Evolutionary conservation across 2,113 vertebrate genomes (phyloP), one percentile per base, ranked within the genome.

Genomic region (Edolisoma coerulescens): DNA sequence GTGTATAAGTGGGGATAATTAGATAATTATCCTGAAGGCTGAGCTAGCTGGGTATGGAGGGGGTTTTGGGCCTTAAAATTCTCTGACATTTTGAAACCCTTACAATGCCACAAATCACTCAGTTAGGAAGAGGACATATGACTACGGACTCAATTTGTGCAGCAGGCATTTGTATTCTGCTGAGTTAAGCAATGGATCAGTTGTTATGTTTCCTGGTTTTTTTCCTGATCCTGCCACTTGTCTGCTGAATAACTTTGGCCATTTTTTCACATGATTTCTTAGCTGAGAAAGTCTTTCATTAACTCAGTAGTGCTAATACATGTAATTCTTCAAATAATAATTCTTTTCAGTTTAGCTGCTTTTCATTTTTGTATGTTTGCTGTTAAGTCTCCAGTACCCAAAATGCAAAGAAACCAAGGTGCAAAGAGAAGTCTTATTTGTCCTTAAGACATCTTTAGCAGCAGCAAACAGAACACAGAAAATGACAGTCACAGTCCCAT

Each of bases 381-480:
- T 64, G 11, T 69, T 76, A 78, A 37, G 15, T 47, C 37, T 60
- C 10, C 17, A 76, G 11, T 33, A 56, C 7, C 11, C 44, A 85
- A 80, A 71, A 70, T 30, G 18, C 56, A 80, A 82, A 68, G 39
- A 92, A 95, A 41, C 3, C 24, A 33, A 71, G 5, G n/a, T 52
- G 30, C 3, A 6, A 85, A 16, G 15, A 85, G 44, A 91, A 82
- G 60, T 13, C 27, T 67, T 71, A 52, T 14, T 91, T 83, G 63
- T 64, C 77, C 52, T 96, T 89, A 70, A 89, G 54, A 89, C 35
- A 67, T 52, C 44, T 76, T 76, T 35, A 91, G 53, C 42, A 92
- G 57, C 73, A 87, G 83, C 13, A 54, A 69, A 84, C 16, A 35
- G 37, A 88, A 65, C 16, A 61, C 30, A 89, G 54, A 90, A 90